Base-by-base conservation (phyloP, 2,888 invertebrate species). In the Hololepta plana region DNA sequence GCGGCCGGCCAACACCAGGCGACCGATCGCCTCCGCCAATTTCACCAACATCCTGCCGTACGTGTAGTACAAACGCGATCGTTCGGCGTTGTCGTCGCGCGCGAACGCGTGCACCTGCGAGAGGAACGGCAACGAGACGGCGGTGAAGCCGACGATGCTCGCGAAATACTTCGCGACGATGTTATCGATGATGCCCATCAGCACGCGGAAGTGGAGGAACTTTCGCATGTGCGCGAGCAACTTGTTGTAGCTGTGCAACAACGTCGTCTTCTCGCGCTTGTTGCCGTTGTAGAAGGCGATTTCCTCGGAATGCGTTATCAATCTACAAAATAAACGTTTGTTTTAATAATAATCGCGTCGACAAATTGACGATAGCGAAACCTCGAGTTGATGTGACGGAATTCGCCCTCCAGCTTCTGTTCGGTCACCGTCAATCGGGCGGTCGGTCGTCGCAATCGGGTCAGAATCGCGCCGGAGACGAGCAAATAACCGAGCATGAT, bases 341-440 rank as follows among this genome's bases (percentile, higher is more conserved):
- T 17, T n/a, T 17, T 17, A 7, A 17, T 64, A 17, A 17, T 17
- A 17, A 7, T n/a, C n/a, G n/a, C n/a, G n/a, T n/a, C n/a, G n/a
- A n/a, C n/a, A n/a, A n/a, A n/a, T n/a, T n/a, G n/a, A n/a, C n/a
- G n/a, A n/a, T n/a, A n/a, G n/a, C n/a, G n/a, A n/a, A n/a, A n/a
- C n/a, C n/a, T 37, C 2, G 95, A 87, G 54, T 98, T 91, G 15
- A 95, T 90, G 47, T 88, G 95, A 48, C 96, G 69, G 57, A 88
- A 95, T 62, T 98, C 95, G 27, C 96, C 98, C 60, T 98, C 98
- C n/a, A 95, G 58, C 50, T 85, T 84, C 54, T 96, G 96, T 52
- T 98, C 96, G 33, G 72, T 72, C 1, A 91, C 85, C 0, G 96
- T 96, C 60, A 96, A 64, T 24, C 71, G 62, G 2, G 67, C 88